Base-by-base conservation (phyloP, 2,113 vertebrate genomes). In the Phodopus roborovskii region DNA sequence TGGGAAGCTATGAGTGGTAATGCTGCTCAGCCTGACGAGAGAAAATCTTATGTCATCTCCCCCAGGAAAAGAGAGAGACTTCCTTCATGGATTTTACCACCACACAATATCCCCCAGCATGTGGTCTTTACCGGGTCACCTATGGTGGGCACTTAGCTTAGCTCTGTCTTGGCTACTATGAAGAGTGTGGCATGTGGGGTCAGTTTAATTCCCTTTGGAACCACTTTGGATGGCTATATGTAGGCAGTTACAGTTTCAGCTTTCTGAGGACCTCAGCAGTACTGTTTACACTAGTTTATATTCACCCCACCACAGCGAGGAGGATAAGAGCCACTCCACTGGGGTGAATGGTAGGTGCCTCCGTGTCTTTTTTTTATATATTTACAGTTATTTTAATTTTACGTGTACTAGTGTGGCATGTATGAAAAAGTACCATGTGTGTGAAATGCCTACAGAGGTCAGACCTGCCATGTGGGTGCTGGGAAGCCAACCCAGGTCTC, bases 1-100 rank as follows among this genome's bases (percentile, higher is more conserved):
- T 79, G 22, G 28, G 15, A 66, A 88, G n/a, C 36, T 84, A 3
- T 66, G 74, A 68, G 66, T 1, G 7, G 48, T 5, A 17, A 50
- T 42, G 4, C 30, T 2, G n/a, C 30, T 16, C 48, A 16, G 15
- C 15, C 16, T n/a, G 30, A n/a, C 28, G 4, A 8, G 22, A 60
- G 64, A 82, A 22, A 50, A 9, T 62, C 85, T 62, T 50, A 62
- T 15, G 5, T 26, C 33, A 17, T 26, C 15, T 48, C 9, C 9
- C 30, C 42, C 42, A 39, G 33, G 50, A 70, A 87, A 68, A 70
- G 48, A 93, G 19, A 33, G 36, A 74, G 15, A 6, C 45, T 45
- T 45, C 26, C 30, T 28, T n/a, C 5, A n/a, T 0, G 28, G 60
- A 5, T 45, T 19, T 24, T 36, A 8, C 1, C 0, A 50, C 9